These are phyloP conservation scores for Drosophila siamana DNA, from an alignment of 2,888 invertebrate species.

Conservation along the genomic window DNA sequence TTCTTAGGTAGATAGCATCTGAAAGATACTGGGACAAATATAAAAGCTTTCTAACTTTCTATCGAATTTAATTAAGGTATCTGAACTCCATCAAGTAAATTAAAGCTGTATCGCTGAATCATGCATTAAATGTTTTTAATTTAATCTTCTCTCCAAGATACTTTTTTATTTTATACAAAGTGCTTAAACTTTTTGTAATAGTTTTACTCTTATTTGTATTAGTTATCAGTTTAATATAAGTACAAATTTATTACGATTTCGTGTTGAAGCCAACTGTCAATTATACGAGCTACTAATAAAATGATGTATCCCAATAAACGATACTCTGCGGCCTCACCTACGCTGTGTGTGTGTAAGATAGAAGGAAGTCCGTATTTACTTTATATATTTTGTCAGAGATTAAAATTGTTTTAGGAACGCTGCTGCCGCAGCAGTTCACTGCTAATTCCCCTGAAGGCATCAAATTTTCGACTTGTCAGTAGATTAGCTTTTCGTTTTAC, in stretches of 20 bases:
- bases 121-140: too few relatives aligned
- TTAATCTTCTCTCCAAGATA: too few relatives aligned
- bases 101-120: background rate
- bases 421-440: conserved; percentile 4
- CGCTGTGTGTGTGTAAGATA: background rate
- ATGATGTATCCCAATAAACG: background rate
- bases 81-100: background rate
- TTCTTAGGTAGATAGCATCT: background rate
- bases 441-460: conserved; percentile 59
- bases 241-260: background rate
- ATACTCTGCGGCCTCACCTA: background rate
- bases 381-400: conserved; percentile 16
- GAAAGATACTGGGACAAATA: background rate
- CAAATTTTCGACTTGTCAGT: conserved; percentile 56
- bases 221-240: too few relatives aligned
- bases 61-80: background rate
- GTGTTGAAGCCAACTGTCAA: background rate
- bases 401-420: conserved; percentile 3
- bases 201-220: background rate
- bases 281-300: background rate
- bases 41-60: background rate
- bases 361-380: conserved; percentile 3
- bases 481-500: conserved; percentile 52
- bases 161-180: too few relatives aligned
- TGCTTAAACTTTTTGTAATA: too few relatives aligned